Percentiles rank a stretch among this genome's conserved stretches.
Conservation (phyloP, 2,113 vertebrate species). For the Eublepharis macularius region DNA sequence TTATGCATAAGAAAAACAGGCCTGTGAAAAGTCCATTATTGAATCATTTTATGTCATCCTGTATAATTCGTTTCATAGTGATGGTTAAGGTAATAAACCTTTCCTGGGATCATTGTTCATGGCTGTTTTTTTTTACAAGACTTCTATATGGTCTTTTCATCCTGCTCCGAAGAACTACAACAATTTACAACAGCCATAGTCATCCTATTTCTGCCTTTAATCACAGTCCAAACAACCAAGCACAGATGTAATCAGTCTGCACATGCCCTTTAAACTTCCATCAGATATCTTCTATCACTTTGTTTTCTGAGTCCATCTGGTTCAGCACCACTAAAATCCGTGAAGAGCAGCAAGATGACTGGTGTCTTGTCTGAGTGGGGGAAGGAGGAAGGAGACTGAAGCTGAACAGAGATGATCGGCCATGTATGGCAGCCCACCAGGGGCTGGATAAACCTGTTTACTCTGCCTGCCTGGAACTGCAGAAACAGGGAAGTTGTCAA, state of each 20-base stretch:
- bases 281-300: background rate
- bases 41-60: background rate
- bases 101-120: background rate
- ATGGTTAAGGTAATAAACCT: background rate
- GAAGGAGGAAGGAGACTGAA: background rate
- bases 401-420: background rate
- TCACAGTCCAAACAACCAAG: background rate
- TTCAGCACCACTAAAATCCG: background rate
- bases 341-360: background rate
- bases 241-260: background rate
- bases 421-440: background rate
- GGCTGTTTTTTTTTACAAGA: background rate
- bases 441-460: background rate
- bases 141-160: background rate
- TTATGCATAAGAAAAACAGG: background rate
- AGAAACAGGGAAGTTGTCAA: background rate
- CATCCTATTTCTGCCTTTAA: constrained; percentile 4
- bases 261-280: background rate
- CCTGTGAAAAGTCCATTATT: background rate
- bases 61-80: background rate
- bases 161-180: background rate
- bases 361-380: background rate
- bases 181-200: background rate
- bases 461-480: background rate
- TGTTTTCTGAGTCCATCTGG: background rate